Evolutionary conservation across 2,888 invertebrate species (phyloP).

Genomic region (Villa cingulata): DNA sequence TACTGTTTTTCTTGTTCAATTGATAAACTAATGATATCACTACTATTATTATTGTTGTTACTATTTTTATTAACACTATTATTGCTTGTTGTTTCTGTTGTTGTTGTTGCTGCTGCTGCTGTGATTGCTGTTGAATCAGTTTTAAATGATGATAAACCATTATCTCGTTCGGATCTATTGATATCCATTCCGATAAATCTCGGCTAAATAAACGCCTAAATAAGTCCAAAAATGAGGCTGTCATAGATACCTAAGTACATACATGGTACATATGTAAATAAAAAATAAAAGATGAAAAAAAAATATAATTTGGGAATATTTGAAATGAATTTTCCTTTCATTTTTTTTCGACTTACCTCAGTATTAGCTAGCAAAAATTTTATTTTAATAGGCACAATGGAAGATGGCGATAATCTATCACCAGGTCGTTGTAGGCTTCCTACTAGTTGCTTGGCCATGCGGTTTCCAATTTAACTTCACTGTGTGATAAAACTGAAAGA

Average conservation of each 20-base stretch:
- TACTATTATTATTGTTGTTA: not conserved
- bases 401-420: constrained; percentile 15
- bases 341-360: constrained; percentile 9
- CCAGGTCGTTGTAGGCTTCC: constrained; percentile 16
- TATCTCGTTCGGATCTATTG: constrained; percentile 22
- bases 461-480: constrained; percentile 9
- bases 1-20: too few relatives aligned
- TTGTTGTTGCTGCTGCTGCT: constrained; percentile 1
- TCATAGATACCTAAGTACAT: not conserved
- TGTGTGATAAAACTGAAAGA: not conserved
- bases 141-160: too few relatives aligned
- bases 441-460: constrained; percentile 17
- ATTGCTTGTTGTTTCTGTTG: not conserved
- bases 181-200: constrained; percentile 37
- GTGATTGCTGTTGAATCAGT: not conserved
- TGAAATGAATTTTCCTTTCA: too few relatives aligned
- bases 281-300: too few relatives aligned
- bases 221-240: constrained; percentile 12
- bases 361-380: constrained; percentile 5
- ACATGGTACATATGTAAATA: too few relatives aligned
- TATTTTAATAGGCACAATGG: constrained; percentile 16
- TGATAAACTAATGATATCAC: not conserved
- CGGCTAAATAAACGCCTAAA: constrained; percentile 32
- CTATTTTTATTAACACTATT: not conserved
- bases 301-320: too few relatives aligned